Evolutionary conservation across 2,113 vertebrate genomes (phyloP), one percentile per base, ranked within the genome.

Genomic region (Mugil cephalus): DNA sequence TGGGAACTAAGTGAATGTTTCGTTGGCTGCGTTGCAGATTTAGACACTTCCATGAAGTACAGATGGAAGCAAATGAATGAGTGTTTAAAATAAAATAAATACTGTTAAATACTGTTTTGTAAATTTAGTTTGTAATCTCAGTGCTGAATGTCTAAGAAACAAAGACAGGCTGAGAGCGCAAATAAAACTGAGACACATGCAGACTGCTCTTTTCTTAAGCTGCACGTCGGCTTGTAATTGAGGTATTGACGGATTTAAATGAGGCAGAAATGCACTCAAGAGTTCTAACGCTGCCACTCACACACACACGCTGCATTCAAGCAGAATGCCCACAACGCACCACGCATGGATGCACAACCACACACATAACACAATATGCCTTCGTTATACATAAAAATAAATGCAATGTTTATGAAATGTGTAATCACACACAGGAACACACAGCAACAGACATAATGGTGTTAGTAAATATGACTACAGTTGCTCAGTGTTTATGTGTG

Each of bases 231-330:
- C 82, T 79, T 76, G 84, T 95, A 93, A 95, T 85, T 95, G 93
- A 94, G 85, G 88, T 92, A 92, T 88, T 94, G 94, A 93, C 14
- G 3, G 83, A 73, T 94, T 93, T 91, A 94, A 95, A 94, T 91
- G 94, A 95, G 92, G 93, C 93, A 94, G 91, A 95, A 93, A 93
- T 85, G 80, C 72, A 67, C 77, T 66, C 64, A 80, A 87, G 88
- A 89, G 80, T 82, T 87, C 38, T 64, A 82, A 51, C 47, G 3
- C 24, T 30, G 24, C 24, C 24, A 65, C 59, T 84, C 36, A n/a
- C 62, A n/a, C 53, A 71, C 58, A 48, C 59, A 75, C 61, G 0
- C 30, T 21, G 8, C 64, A 62, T 53, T 24, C 39, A 36, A 45
- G n/a, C 72, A 52, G 42, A 75, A 51, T 68, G 21, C 34, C 65